Evolutionary conservation across 2,113 vertebrate genomes (phyloP).

Genomic region (Sclerurus mexicanus): DNA sequence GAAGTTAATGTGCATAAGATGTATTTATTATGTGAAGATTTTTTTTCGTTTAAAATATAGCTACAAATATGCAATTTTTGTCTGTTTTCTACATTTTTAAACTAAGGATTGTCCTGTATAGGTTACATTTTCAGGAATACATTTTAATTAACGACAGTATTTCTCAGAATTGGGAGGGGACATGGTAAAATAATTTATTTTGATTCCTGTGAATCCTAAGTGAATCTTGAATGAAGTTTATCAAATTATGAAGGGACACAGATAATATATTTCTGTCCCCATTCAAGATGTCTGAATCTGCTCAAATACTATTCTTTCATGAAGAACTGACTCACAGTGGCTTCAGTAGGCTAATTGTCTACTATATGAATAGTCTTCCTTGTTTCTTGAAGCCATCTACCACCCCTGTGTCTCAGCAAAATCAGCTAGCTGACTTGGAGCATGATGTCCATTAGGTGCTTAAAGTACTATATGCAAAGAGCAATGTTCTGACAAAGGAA

Average conservation of each 20-base stretch:
- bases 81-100: slow-evolving; percentile 58
- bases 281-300: neutral
- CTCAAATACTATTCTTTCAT: neutral
- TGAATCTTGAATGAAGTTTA: neutral
- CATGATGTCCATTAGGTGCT: neutral
- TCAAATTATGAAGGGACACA: neutral
- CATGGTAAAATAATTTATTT: neutral
- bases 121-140: neutral
- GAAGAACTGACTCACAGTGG: neutral
- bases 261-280: neutral
- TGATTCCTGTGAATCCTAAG: neutral
- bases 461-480: neutral
- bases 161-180: neutral
- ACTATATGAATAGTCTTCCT: neutral
- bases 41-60: slow-evolving; percentile 88
- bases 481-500: neutral
- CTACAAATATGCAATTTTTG: slow-evolving; percentile 74
- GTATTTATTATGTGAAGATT: slow-evolving; percentile 98
- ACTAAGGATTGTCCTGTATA: neutral
- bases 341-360: neutral
- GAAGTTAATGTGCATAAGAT: slow-evolving; percentile 89
- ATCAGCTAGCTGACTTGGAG: neutral
- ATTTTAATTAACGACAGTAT: neutral
- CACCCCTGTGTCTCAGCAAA: neutral
- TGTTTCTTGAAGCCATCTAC: neutral